A percentile compares a stretch with the other conserved stretches of the same genome.
Evolutionary conservation across 2,888 invertebrate genomes (phyloP).

Genomic region (Resseliella maxima): DNA sequence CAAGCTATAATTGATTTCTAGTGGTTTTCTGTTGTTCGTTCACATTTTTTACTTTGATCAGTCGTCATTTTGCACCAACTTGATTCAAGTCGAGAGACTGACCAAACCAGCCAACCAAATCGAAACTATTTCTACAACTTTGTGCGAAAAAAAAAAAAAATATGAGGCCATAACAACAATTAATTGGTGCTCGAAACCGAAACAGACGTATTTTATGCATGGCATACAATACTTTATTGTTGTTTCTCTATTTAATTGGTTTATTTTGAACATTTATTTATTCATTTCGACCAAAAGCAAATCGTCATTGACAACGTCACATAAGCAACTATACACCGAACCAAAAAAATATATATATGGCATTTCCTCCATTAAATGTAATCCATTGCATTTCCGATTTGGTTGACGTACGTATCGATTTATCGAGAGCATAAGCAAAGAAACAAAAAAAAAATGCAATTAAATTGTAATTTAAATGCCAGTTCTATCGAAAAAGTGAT

Average conservation of each 20-base stretch:
- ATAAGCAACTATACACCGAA: not conserved
- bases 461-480: constrained; percentile 45
- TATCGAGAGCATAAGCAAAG: not conserved
- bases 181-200: constrained; percentile 15
- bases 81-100: too few relatives aligned
- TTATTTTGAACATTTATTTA: constrained; percentile 41
- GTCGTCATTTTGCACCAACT: constrained; percentile 25
- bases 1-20: constrained; percentile 45
- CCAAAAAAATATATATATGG: not conserved
- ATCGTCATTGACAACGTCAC: not conserved
- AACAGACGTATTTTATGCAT: constrained; percentile 44
- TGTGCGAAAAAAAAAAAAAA: not conserved
- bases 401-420: constrained; percentile 42
- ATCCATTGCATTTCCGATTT: constrained; percentile 51
- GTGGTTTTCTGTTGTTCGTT: not conserved
- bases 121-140: not conserved
- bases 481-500: constrained; percentile 13
- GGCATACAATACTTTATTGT: constrained; percentile 48
- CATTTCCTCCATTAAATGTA: constrained; percentile 3
- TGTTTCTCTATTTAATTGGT: constrained; percentile 45
- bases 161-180: constrained; percentile 8
- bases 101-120: not conserved
- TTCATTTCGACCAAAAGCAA: constrained; percentile 12
- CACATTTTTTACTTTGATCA: not conserved
- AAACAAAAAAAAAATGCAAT: constrained; percentile 6